Evolutionary conservation across 2,113 vertebrate species (phyloP).

Genomic region (Notothenia coriiceps): DNA sequence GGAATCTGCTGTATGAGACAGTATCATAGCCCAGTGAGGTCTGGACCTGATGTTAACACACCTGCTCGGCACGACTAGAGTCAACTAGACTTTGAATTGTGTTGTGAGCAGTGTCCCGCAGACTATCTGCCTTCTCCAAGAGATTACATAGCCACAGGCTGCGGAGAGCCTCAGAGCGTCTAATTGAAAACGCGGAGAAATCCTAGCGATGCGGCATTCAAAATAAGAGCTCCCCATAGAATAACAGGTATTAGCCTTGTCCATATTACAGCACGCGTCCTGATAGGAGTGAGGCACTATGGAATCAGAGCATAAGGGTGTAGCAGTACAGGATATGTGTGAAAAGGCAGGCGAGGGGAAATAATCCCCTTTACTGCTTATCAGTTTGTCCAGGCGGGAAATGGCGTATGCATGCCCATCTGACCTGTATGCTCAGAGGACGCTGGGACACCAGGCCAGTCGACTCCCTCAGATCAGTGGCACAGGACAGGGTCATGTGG

Average conservation of each 20-base stretch:
- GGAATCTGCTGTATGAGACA: slow-evolving; percentile 12
- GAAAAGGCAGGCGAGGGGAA: slow-evolving; percentile 43
- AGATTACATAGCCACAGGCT: slow-evolving; percentile 73
- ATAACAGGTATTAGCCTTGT: slow-evolving; percentile 75
- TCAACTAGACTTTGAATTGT: slow-evolving; percentile 48
- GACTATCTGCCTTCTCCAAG: slow-evolving; percentile 60
- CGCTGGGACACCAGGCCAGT: slow-evolving; percentile 23
- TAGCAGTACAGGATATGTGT: slow-evolving; percentile 57
- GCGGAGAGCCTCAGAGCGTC: slow-evolving; percentile 72
- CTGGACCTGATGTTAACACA: slow-evolving; percentile 33
- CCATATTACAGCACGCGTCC: slow-evolving; percentile 67
- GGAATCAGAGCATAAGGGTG: slow-evolving; percentile 66
- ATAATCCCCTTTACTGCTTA: slow-evolving; percentile 77
- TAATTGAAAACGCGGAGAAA: slow-evolving; percentile 82
- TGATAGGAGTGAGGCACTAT: slow-evolving; percentile 58
- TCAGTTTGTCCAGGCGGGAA: slow-evolving; percentile 69
- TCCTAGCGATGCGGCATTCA: slow-evolving; percentile 51
- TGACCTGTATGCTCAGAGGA: slow-evolving; percentile 37
- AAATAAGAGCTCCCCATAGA: slow-evolving; percentile 68
- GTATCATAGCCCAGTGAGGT: not conserved
- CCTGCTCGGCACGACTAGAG: slow-evolving; percentile 21
- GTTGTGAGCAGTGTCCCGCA: slow-evolving; percentile 52
- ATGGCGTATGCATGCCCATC: slow-evolving; percentile 48
- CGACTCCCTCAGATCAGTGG: slow-evolving; percentile 14
- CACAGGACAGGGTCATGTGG: slow-evolving; percentile 6